Evolutionary conservation across 2,113 vertebrate species (phyloP).

Genomic region (Vombatus ursinus): DNA sequence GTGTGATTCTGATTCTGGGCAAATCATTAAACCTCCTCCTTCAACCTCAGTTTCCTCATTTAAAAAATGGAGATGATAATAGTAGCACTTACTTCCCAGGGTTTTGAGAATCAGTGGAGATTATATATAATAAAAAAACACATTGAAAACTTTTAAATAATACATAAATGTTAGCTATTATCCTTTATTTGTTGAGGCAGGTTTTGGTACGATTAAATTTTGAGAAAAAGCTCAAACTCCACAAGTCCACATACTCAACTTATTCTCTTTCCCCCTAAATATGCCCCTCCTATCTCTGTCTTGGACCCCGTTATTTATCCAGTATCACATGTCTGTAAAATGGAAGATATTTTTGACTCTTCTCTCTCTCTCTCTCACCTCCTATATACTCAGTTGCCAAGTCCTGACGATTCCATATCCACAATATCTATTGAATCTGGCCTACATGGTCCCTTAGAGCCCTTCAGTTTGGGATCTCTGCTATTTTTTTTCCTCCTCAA

Average conservation of each 20-base stretch:
- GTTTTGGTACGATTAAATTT: background rate
- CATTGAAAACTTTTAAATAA: background rate
- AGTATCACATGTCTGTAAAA: background rate
- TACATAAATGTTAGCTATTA: background rate
- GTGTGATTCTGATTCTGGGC: background rate
- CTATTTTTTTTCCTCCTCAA: too few relatives aligned
- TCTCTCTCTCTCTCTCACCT: too few relatives aligned
- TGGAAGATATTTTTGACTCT: background rate
- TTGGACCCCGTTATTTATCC: background rate
- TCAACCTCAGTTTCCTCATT: background rate
- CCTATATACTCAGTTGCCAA: too few relatives aligned
- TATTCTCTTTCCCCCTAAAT: background rate
- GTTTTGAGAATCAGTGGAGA: background rate
- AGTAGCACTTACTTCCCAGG: background rate
- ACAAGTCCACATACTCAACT: background rate
- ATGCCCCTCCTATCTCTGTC: background rate
- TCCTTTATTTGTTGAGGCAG: background rate
- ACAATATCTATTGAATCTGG: too few relatives aligned
- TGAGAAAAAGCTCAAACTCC: background rate
- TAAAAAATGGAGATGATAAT: background rate
- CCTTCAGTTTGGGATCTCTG: too few relatives aligned
- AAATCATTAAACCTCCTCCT: background rate
- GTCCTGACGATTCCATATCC: too few relatives aligned
- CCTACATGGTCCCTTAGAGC: too few relatives aligned
- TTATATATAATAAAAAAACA: background rate